Conservation (phyloP, 1,140 invertebrate species). For the Halyomorpha halys region DNA sequence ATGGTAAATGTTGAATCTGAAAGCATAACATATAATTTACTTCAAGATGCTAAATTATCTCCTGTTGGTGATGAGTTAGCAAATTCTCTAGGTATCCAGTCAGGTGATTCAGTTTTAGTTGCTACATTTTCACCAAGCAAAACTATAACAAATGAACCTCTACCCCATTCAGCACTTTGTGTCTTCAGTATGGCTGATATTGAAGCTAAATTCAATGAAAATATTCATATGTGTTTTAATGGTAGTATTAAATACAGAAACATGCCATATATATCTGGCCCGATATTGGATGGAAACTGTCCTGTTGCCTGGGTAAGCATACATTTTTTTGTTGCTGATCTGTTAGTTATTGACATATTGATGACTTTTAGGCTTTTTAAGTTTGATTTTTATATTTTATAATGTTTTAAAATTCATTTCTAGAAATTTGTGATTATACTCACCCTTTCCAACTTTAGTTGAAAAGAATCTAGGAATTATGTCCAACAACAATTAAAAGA, state of each 20-base stretch:
- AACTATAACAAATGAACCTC: constrained; percentile 67
- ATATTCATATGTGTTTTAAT: constrained; percentile 93
- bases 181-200: constrained; percentile 77
- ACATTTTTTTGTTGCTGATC: background rate
- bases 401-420: too few relatives aligned
- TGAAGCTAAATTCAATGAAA: constrained; percentile 86
- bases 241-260: constrained; percentile 81
- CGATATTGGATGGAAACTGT: constrained; percentile 80
- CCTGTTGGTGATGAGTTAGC: constrained; percentile 71
- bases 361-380: too few relatives aligned
- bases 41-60: constrained; percentile 81
- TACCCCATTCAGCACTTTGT: constrained; percentile 70
- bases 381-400: too few relatives aligned
- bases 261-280: constrained; percentile 86
- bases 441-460: too few relatives aligned
- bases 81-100: constrained; percentile 60
- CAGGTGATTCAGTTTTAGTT: constrained; percentile 66
- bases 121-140: constrained; percentile 74
- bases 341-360: constrained; percentile 8
- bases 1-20: constrained; percentile 42
- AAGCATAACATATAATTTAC: constrained; percentile 68
- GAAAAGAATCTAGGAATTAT: too few relatives aligned
- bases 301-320: constrained; percentile 59
- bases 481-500: too few relatives aligned
- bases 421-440: too few relatives aligned